Conservation (phyloP, 2,888 invertebrate species). For the Hedychridium roseum region DNA sequence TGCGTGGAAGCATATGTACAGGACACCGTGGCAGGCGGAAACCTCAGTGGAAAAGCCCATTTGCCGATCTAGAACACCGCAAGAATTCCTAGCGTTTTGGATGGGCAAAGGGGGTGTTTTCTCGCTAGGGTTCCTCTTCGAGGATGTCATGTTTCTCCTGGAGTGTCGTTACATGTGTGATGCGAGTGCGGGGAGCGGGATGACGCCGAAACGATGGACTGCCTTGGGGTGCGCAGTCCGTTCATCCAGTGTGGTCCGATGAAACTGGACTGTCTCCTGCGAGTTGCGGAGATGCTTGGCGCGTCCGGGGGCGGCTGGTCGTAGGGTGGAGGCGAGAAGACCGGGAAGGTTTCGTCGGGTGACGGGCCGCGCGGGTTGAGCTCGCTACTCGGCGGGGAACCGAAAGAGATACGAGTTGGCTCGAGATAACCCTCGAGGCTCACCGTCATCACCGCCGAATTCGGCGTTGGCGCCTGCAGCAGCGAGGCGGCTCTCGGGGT, state of each 20-base stretch:
- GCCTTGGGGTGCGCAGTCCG: constrained; percentile 70
- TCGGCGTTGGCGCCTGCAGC: constrained; percentile 78
- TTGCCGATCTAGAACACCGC: too few relatives aligned
- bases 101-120: too few relatives aligned
- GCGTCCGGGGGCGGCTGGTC: constrained; percentile 55
- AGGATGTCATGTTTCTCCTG: constrained; percentile 28
- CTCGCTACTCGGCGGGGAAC: constrained; percentile 80
- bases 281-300: constrained; percentile 43
- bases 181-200: constrained; percentile 82
- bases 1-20: constrained; percentile 54
- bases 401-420: constrained; percentile 82
- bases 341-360: constrained; percentile 84
- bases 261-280: constrained; percentile 61
- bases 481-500: constrained; percentile 68
- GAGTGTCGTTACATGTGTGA: constrained; percentile 82
- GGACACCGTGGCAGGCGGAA: constrained; percentile 40
- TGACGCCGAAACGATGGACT: constrained; percentile 80
- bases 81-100: too few relatives aligned
- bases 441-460: constrained; percentile 84
- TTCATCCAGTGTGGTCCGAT: constrained; percentile 68
- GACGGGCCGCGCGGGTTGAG: constrained; percentile 73
- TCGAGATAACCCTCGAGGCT: constrained; percentile 88
- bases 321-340: constrained; percentile 84
- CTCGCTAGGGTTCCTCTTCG: too few relatives aligned
- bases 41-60: neutral